These are phyloP conservation scores for Nautilus pompilius DNA, from an alignment of 1,140 invertebrate genomes.

Conservation along the genomic window DNA sequence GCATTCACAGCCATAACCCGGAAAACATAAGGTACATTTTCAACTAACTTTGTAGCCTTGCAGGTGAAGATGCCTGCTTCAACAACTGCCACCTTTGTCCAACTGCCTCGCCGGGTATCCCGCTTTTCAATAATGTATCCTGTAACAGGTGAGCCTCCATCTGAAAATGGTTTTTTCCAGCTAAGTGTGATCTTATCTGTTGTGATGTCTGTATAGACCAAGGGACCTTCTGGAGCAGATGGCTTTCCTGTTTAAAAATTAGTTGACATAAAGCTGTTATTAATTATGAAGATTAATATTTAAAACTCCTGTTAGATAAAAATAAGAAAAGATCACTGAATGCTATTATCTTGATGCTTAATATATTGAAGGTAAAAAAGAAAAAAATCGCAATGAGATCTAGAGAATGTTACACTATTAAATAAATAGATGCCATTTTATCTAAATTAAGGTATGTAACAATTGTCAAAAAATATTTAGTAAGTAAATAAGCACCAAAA, in stretches of 20 bases:
- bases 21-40: conserved; percentile 89
- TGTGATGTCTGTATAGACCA: conserved; percentile 79
- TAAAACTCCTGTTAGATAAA: too few relatives aligned
- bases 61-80: conserved; percentile 77
- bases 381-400: too few relatives aligned
- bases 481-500: too few relatives aligned
- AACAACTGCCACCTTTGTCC: conserved; percentile 81
- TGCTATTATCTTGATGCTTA: too few relatives aligned
- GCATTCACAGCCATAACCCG: conserved; percentile 95
- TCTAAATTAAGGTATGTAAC: too few relatives aligned
- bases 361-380: too few relatives aligned
- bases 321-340: too few relatives aligned
- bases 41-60: conserved; percentile 60
- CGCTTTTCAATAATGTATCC: conserved; percentile 89
- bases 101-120: conserved; percentile 88
- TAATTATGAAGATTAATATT: too few relatives aligned
- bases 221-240: conserved; percentile 71
- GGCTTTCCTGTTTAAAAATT: conserved; percentile 54
- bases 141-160: conserved; percentile 92
- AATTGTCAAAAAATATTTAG: too few relatives aligned
- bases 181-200: conserved; percentile 88
- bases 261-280: too few relatives aligned
- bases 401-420: too few relatives aligned
- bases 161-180: conserved; percentile 83
- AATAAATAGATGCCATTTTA: too few relatives aligned